Conservation (phyloP, 1,140 invertebrate genomes). For the Olivierus martensii region DNA sequence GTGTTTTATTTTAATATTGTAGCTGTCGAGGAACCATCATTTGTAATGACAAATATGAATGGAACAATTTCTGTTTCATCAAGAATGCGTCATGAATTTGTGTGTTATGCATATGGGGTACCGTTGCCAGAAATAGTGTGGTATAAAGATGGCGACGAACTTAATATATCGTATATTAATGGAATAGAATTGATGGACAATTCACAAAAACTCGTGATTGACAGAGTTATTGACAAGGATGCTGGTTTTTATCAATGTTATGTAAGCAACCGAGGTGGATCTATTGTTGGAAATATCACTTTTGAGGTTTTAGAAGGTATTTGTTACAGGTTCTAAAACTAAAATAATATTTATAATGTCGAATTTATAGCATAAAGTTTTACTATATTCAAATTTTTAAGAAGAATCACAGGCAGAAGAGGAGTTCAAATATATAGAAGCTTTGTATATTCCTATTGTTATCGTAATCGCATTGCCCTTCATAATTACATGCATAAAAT, state of each 20-base stretch:
- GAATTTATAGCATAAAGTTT: too few species aligned
- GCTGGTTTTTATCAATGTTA: conserved; percentile 16
- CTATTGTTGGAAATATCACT: neutral
- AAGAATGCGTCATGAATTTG: conserved; percentile 14
- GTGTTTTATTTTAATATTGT: too few species aligned
- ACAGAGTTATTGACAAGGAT: conserved; percentile 10
- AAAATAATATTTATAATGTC: too few species aligned
- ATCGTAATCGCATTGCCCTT: too few species aligned
- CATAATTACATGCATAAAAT: too few species aligned
- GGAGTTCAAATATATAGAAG: too few species aligned
- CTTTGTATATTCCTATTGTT: too few species aligned
- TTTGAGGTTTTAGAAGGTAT: conserved; percentile 8
- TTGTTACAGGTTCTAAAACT: too few species aligned
- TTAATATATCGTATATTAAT: conserved; percentile 7
- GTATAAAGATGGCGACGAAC: conserved; percentile 13
- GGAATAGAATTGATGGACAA: conserved; percentile 10
- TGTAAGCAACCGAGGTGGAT: conserved; percentile 13
- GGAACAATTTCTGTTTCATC: neutral
- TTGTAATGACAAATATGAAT: conserved; percentile 18
- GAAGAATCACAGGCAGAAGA: too few species aligned
- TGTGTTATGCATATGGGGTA: conserved; percentile 14
- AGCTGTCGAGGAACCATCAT: conserved; percentile 1
- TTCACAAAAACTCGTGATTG: conserved; percentile 9
- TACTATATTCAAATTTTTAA: too few species aligned
- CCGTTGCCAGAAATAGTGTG: conserved; percentile 19